Evolutionary conservation across 1,140 invertebrate species (phyloP).

Genomic region (Rhopalosiphum maidis): DNA sequence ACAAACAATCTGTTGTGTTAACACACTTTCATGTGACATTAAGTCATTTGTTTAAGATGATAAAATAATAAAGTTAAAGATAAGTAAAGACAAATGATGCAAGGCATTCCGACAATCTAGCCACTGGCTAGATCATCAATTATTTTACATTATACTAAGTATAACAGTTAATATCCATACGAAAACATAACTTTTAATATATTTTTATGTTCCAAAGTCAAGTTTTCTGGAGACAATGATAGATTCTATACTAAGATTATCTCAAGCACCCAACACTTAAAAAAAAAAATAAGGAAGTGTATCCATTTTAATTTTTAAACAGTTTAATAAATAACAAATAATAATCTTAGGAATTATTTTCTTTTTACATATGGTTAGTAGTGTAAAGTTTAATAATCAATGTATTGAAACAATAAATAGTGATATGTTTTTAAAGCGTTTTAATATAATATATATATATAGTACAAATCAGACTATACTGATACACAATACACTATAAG

Average conservation of each 20-base stretch:
- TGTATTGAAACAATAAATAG: conserved; percentile 31
- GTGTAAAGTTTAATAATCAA: conserved; percentile 15
- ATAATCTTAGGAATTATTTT: not conserved
- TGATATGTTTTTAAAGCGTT: conserved; percentile 21
- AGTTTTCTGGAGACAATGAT: not conserved
- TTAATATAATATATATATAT: conserved; percentile 17
- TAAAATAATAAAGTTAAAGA: not conserved
- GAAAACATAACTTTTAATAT: not conserved
- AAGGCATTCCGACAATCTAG: not conserved
- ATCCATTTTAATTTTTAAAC: not conserved
- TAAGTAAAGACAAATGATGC: not conserved
- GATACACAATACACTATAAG: not conserved
- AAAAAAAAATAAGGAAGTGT: not conserved
- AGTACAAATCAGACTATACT: not conserved
- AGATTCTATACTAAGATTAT: not conserved
- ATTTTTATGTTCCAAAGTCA: not conserved
- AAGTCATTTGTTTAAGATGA: not conserved
- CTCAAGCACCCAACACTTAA: too few species aligned
- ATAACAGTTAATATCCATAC: not conserved
- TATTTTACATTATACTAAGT: not conserved
- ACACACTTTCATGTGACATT: not conserved
- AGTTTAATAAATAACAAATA: conserved; percentile 52
- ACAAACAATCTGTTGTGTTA: not conserved
- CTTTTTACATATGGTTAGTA: conserved; percentile 33
- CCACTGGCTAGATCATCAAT: not conserved